Percentiles rank a stretch among this genome's conserved stretches.
Evolutionary conservation across 2,113 vertebrate genomes (phyloP).

Genomic region (Natator depressus): DNA sequence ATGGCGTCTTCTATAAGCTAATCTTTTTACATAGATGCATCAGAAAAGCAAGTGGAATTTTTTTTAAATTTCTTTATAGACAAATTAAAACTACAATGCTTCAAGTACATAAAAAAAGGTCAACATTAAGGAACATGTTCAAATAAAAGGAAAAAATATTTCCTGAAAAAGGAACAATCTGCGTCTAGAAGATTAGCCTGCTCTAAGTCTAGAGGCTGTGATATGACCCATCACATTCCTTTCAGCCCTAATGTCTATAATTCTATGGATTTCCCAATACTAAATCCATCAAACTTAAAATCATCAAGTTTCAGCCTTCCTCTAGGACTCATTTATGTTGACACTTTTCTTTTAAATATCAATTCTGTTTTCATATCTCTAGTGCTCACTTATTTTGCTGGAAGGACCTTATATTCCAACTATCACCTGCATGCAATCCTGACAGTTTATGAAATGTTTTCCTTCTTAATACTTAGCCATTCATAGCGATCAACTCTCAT

Average conservation of each 20-base stretch:
- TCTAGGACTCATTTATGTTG: background rate
- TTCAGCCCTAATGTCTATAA: background rate
- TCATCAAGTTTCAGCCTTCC: background rate
- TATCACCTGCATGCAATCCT: background rate
- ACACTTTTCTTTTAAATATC: accelerated
- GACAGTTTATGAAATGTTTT: background rate
- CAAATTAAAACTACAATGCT: background rate
- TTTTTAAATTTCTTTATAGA: background rate
- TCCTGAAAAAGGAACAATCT: background rate
- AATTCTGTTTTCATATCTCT: background rate
- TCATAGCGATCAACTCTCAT: background rate
- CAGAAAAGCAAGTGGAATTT: background rate
- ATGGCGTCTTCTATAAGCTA: background rate
- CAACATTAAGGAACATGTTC: background rate
- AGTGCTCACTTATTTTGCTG: background rate
- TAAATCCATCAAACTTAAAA: background rate
- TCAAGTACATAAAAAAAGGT: background rate
- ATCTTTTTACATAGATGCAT: background rate
- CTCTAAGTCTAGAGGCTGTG: background rate
- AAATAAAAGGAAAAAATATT: background rate
- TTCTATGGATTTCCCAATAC: accelerated
- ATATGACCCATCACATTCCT: background rate
- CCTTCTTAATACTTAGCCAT: background rate
- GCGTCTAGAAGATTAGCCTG: background rate
- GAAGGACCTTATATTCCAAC: background rate